These are phyloP conservation scores for Ciconia nigra DNA, from an alignment of 2,797 vertebrate species.

Conservation along the genomic window DNA sequence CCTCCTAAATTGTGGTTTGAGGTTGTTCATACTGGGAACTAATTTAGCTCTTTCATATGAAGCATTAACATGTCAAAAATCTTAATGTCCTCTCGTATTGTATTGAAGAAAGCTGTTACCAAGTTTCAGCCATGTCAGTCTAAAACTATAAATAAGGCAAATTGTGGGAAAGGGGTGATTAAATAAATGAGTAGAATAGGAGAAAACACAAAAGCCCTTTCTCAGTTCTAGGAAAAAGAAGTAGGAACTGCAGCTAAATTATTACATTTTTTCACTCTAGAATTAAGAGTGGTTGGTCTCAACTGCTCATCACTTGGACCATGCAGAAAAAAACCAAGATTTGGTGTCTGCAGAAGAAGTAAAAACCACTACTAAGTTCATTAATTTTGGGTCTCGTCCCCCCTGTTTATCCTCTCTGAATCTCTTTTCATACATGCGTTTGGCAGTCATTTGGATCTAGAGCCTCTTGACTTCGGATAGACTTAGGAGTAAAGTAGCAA, in stretches of 20 bases:
- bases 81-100: background rate
- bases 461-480: background rate
- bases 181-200: background rate
- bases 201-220: background rate
- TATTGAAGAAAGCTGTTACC: background rate
- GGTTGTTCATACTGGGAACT: background rate
- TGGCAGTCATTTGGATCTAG: background rate
- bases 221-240: background rate
- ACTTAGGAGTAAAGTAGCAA: background rate
- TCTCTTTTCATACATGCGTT: accelerated
- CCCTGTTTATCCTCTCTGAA: background rate
- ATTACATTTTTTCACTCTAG: background rate
- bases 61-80: background rate
- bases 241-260: background rate
- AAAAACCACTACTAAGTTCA: background rate
- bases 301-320: background rate
- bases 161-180: background rate
- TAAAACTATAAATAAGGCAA: background rate
- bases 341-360: background rate
- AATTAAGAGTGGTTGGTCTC: background rate
- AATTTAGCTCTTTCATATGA: background rate
- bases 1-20: background rate
- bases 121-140: background rate
- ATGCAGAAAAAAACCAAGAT: background rate
- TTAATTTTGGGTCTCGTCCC: accelerated